Percentiles rank a stretch among this genome's conserved stretches.
Evolutionary conservation across 2,113 vertebrate genomes (phyloP).

Genomic region (Varanus komodoensis): DNA sequence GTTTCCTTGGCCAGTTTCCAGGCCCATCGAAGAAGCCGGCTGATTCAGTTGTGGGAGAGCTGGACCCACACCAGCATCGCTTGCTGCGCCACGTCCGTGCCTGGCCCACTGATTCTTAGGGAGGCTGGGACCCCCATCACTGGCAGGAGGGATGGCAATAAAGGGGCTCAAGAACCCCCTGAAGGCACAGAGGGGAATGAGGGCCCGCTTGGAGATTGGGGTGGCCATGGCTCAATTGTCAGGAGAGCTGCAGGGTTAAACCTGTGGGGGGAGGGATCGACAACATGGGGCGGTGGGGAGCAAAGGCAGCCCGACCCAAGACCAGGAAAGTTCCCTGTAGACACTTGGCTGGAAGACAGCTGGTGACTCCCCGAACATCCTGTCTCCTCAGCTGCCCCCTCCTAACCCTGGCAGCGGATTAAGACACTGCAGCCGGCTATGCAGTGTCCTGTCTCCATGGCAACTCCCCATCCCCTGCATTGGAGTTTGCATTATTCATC

Average conservation of each 20-base stretch:
- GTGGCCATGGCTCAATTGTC: neutral
- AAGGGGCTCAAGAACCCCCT: neutral
- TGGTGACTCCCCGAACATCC: neutral
- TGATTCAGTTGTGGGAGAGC: neutral
- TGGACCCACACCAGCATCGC: neutral
- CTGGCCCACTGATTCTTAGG: neutral
- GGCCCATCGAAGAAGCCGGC: neutral
- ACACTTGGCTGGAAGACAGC: neutral
- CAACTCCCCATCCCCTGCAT: constrained; percentile 32
- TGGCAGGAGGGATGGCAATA: too few relatives aligned
- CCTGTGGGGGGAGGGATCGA: too few relatives aligned
- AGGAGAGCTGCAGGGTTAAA: neutral
- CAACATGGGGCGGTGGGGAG: neutral
- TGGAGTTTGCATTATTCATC: constrained; percentile 35
- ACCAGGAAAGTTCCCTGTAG: neutral
- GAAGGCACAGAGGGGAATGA: neutral
- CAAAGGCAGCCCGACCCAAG: neutral
- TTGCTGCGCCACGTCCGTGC: neutral
- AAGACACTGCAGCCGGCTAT: neutral
- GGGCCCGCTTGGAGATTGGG: neutral
- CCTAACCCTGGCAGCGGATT: constrained; percentile 11
- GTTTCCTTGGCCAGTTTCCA: constrained; percentile 16
- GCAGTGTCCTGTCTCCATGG: constrained; percentile 34
- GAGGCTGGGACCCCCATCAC: too few relatives aligned
- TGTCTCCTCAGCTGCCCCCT: neutral